Conservation (phyloP, 2,113 vertebrate genomes). For the Pluvialis apricaria region DNA sequence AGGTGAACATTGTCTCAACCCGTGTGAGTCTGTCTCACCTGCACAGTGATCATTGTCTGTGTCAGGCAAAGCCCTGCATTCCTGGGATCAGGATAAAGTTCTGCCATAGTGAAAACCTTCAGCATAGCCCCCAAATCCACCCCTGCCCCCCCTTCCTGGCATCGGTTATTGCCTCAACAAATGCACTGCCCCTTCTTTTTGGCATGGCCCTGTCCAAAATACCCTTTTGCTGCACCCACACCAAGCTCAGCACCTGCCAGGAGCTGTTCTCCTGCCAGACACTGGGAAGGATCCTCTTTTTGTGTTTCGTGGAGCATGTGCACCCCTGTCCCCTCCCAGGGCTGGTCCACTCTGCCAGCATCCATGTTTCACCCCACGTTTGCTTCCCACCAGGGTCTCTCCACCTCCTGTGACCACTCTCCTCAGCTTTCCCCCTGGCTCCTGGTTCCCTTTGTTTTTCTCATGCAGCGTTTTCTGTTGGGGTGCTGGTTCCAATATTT, state of each 20-base stretch:
- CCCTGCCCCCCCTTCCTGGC: background rate
- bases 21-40: background rate
- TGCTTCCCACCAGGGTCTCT: background rate
- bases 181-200: background rate
- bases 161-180: accelerated
- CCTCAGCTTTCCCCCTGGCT: background rate
- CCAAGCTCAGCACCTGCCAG: background rate
- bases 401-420: background rate
- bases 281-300: background rate
- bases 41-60: accelerated
- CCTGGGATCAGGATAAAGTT: background rate
- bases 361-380: accelerated
- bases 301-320: background rate
- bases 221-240: background rate
- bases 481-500: background rate
- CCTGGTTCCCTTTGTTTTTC: background rate
- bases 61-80: background rate
- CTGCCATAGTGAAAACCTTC: background rate
- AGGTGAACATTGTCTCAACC: accelerated
- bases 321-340: background rate
- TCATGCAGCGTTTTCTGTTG: background rate
- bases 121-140: accelerated
- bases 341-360: background rate
- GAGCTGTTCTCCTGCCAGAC: background rate
- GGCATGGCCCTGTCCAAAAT: background rate